These are phyloP conservation scores for Catharus ustulatus DNA, from an alignment of 2,797 vertebrate species.

Conservation along the genomic window DNA sequence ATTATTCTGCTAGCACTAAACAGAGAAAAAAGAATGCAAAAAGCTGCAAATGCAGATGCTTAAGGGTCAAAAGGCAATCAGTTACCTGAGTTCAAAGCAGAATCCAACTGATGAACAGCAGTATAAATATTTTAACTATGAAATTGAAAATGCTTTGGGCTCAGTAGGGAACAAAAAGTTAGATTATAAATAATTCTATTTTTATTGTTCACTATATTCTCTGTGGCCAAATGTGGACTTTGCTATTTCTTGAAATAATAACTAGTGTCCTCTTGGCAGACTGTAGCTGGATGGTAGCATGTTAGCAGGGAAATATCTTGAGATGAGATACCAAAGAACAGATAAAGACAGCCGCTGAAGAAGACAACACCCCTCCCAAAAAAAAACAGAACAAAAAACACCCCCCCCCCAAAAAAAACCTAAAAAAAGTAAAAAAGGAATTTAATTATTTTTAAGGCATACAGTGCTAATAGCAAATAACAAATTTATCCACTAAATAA, in stretches of 20 bases:
- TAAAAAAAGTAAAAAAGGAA: neutral
- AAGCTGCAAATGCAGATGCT: neutral
- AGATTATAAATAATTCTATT: neutral
- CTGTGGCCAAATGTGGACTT: neutral
- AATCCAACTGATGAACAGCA: neutral
- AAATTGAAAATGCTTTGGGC: neutral
- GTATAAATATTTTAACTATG: neutral
- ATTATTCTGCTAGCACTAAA: neutral
- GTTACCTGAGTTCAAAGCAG: neutral
- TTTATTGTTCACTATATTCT: neutral
- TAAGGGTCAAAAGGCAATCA: neutral
- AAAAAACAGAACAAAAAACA: too few relatives aligned
- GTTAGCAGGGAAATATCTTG: neutral
- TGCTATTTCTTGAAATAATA: neutral
- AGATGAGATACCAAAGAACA: neutral
- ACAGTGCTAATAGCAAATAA: neutral
- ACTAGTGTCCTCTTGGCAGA: neutral
- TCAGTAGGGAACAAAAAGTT: neutral
- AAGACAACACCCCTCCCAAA: neutral
- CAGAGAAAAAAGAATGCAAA: neutral
- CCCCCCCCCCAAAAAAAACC: too few relatives aligned
- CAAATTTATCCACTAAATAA: neutral
- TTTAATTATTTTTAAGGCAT: neutral
- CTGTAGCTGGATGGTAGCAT: neutral
- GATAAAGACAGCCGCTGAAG: neutral